phyloP scores from a whole-genome alignment of 1,140 invertebrate genomes.

The Ips nitidus region DNA sequence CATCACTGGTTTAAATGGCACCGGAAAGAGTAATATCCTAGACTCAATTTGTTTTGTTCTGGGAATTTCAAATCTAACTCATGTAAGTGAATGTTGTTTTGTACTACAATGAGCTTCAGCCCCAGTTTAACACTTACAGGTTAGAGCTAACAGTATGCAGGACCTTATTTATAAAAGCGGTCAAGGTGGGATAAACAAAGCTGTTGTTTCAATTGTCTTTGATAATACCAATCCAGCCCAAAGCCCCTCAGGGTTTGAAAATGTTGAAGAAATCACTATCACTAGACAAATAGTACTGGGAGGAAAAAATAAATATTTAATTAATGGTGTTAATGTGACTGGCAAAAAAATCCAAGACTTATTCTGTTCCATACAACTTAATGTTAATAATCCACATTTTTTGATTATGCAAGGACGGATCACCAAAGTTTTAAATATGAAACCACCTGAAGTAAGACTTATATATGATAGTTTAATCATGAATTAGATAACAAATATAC shows the following conservation, averaged over 20 bases:
- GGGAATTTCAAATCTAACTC: constrained; percentile 90
- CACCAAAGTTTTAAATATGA: constrained; percentile 99
- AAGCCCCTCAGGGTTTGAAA: constrained; percentile 91
- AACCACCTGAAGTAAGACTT: constrained; percentile 81
- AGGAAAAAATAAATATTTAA: constrained; percentile 91
- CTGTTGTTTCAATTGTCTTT: constrained; percentile 94
- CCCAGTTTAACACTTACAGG: constrained; percentile 58
- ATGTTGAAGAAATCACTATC: constrained; percentile 89
- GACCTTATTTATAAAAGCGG: constrained; percentile 98
- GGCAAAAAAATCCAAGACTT: constrained; percentile 91
- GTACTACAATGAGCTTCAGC: constrained; percentile 6
- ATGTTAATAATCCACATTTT: constrained; percentile 99
- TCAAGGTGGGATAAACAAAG: constrained; percentile 94
- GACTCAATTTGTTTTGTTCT: constrained; percentile 98
- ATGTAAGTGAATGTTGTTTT: constrained; percentile 63
- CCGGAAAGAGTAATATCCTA: constrained; percentile 98
- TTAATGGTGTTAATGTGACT: constrained; percentile 89
- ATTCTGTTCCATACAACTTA: constrained; percentile 95
- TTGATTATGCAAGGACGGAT: constrained; percentile 99
- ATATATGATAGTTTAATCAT: constrained; percentile 24
- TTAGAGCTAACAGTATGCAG: constrained; percentile 84
- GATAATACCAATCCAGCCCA: constrained; percentile 86
- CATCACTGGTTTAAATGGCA: constrained; percentile 97
- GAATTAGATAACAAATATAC: not conserved
- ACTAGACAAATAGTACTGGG: constrained; percentile 83